phyloP scores from a whole-genome alignment of 1,140 invertebrate species.

The Saccostrea echinata region DNA sequence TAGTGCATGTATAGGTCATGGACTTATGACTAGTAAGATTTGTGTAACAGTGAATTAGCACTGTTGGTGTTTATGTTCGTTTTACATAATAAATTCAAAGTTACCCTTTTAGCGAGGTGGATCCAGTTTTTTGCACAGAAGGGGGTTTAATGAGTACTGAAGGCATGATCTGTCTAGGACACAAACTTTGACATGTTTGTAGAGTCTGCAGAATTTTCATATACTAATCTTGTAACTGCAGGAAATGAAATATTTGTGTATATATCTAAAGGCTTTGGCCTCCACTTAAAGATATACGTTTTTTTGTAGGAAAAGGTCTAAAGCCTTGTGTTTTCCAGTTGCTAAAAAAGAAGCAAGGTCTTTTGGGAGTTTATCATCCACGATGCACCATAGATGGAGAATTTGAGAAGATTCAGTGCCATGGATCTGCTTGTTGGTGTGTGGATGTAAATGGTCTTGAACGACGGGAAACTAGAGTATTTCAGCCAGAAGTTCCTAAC shows the following conservation, averaged over 20 bases:
- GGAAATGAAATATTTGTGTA: neutral
- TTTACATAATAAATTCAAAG: no score
- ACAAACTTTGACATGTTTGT: no score
- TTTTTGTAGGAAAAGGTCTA: constrained; percentile 70
- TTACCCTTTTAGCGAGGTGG: no score
- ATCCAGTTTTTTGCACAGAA: no score
- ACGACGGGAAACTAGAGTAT: constrained; percentile 57
- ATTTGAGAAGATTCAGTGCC: constrained; percentile 70
- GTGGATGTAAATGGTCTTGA: constrained; percentile 61
- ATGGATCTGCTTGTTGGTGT: constrained; percentile 70
- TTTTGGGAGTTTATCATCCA: constrained; percentile 67
- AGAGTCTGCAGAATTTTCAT: neutral
- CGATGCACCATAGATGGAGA: constrained; percentile 66
- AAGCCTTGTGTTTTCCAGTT: constrained; percentile 68
- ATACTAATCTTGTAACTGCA: neutral
- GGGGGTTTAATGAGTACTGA: no score
- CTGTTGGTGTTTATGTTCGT: no score
- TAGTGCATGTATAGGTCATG: no score
- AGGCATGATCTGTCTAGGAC: no score
- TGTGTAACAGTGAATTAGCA: no score
- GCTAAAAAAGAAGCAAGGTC: constrained; percentile 60
- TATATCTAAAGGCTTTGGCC: neutral
- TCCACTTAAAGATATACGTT: neutral
- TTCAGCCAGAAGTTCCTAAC: constrained; percentile 51
- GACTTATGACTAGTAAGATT: no score